Base-by-base conservation (phyloP, 2,113 vertebrate genomes). In the Burhinus bistriatus region DNA sequence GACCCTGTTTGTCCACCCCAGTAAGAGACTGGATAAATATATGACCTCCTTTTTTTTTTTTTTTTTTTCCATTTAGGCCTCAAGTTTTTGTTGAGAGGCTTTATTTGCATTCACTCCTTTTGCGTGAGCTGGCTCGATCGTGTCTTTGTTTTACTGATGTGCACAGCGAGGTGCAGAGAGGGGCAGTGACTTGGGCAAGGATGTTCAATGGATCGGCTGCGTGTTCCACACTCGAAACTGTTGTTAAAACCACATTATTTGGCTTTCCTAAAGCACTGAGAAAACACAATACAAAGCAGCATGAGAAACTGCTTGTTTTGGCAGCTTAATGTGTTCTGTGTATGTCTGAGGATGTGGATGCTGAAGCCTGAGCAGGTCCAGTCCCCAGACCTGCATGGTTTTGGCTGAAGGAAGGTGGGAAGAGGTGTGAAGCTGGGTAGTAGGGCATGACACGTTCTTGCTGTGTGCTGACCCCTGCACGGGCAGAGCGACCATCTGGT, bases 61-160 rank as follows among this genome's bases (percentile, higher is more conserved):
- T 27, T 26, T n/a, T 23, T 34, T 15, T 6, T 4, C 42, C 19
- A 57, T 84, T 76, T 83, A 54, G 34, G 5, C 17, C 5, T 13
- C 6, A 26, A 32, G 7, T 45, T 91, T 86, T 55, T 71, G 3
- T 78, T 69, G 61, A 72, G 69, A 78, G 8, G 19, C 40, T 77
- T 76, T 85, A 65, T 82, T 85, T 91, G 22, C 15, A 18, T 87
- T 93, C 12, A 23, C 2, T 75, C 20, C 38, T 81, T 76, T 83
- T 76, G 12, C 2, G 0, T 18, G 36, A 51, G 20, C 32, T 0
- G 1, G 55, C 34, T 85, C 1, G 2, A 21, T 26, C 0, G 0
- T 47, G 62, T 51, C 51, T 70, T 57, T 79, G 36, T 57, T 87
- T 87, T 34, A 30, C 9, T 2, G 3, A 15, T 42, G 38, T 45